A percentile compares a stretch with the other conserved stretches of the same genome.
These are phyloP conservation scores for Melikaiella ostensackeni DNA, from an alignment of 2,888 invertebrate species.

Conservation along the genomic window DNA sequence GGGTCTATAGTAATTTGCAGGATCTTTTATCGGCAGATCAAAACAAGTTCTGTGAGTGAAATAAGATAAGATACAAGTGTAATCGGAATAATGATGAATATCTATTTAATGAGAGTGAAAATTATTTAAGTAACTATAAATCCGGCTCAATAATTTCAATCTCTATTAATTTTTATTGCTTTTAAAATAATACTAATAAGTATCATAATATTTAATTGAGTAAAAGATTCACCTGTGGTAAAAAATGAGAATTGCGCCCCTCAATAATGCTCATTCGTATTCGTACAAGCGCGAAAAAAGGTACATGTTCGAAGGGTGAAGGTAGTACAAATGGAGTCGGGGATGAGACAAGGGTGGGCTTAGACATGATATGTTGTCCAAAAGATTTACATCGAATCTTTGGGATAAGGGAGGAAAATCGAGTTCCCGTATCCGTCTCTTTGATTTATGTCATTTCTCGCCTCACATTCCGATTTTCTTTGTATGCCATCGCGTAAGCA, in stretches of 20 bases:
- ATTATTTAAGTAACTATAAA: not conserved
- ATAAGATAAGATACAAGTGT: not conserved
- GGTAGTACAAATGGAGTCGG: constrained; percentile 58
- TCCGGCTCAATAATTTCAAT: too few species aligned
- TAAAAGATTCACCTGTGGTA: constrained; percentile 14
- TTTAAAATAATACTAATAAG: not conserved
- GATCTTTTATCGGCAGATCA: not conserved
- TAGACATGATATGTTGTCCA: constrained; percentile 71
- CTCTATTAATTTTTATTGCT: not conserved
- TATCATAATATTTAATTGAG: constrained; percentile 4
- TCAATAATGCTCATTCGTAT: constrained; percentile 57
- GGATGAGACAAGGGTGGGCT: constrained; percentile 55
- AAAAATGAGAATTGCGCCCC: constrained; percentile 16
- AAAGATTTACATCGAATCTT: constrained; percentile 72
- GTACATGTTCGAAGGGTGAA: constrained; percentile 58
- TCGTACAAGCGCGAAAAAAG: constrained; percentile 55
- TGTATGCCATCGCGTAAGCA: constrained; percentile 12
- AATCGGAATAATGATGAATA: not conserved
- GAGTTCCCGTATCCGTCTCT: constrained; percentile 57
- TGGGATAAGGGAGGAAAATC: constrained; percentile 64
- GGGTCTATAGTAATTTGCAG: constrained; percentile 4
- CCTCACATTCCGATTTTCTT: constrained; percentile 32
- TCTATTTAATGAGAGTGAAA: not conserved
- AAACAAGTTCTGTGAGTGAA: not conserved
- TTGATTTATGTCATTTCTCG: constrained; percentile 59